Base-by-base conservation (phyloP, 1,140 invertebrate species). In the Magallana ariakensis region DNA sequence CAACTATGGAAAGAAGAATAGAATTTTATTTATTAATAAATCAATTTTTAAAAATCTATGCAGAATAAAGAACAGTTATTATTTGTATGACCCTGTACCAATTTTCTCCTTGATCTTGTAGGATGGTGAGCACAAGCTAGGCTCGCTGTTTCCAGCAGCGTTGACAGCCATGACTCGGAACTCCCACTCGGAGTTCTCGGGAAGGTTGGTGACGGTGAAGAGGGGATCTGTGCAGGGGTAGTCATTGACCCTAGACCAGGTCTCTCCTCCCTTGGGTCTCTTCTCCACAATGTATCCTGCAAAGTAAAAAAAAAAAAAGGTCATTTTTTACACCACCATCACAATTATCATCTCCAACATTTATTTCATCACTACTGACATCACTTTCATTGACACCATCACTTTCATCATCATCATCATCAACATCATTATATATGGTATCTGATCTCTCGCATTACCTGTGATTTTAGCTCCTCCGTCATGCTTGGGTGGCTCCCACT, bases 101-200 rank as follows among this genome's bases (percentile, higher is more conserved):
- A 94, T 89, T 84, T 93, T 94, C 81, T 95, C 94, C 87, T 92
- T 93, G 89, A 95, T 92, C 66, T 75, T 75, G 66, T 75, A 75
- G 0, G 22, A 19, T 33, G 66, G 66, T 75, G 66, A 75, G 22
- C 66, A 75, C 66, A 75, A 22, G 90, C 98, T 99, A 16, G 98
- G 97, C 95, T 98, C 98, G 55, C 98, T 98, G 91, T 97, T 96
- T 75, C 99, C 99, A 80, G 98, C 99, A 26, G 98, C 98, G 95
- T 99, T 99, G 13, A 98, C 96, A 53, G 99, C 99, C 10, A 97
- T 97, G 0, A 99, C 97, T 91, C 99, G 96, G 95, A 99, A 99
- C 95, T 99, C 98, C 94, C 99, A 99, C 93, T 98, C 97, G 94
- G 99, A 98, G 89, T 97, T 98, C 93, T 98, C 97, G 85, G 97